Evolutionary conservation across 1,140 invertebrate species (phyloP), one percentile per base, ranked within the genome.

Genomic region (Idris sp.): DNA sequence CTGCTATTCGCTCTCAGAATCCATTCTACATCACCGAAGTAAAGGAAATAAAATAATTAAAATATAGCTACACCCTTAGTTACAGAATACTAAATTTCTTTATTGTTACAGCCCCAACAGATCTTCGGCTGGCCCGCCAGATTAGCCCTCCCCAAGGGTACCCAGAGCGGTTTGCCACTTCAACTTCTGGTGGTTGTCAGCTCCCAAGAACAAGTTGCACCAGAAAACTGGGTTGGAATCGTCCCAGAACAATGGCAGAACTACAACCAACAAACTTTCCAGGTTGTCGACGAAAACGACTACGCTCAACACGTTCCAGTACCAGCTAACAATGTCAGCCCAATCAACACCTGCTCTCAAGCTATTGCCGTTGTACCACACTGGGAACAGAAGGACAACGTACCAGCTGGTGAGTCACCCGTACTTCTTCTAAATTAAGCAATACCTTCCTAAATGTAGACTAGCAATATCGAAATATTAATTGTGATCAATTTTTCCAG

Each of bases 121-220:
- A 77, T 87, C 74, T 89, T 88, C 67, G 89, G 90, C 36, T 91
- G 90, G 87, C 91, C 91, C 30, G 86, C 89, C 65, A 89, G 90
- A 46, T 79, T 91, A 19, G 68, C 89, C 15, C 79, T 92, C 15
- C 91, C 91, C 15, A 90, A 89, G 41, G 91, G 91, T 69, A 77
- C 74, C 0, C 68, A 78, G 13, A 87, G 89, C 59, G 92, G 92
- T 79, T 87, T 90, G 78, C 88, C 90, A 10, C 89, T 91, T 77
- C 86, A 91, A 62, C 73, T 93, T 1, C 88, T 90, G 54, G 90
- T 92, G 2, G 88, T 91, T 19, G 85, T 93, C 18, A 88, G 87
- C 19, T 87, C 88, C 1, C 82, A 87, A 78, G 88, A 80, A 77
- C 83, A 72, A 16, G 41, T 54, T 16, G 68, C 48, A 6, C 56